Conservation (phyloP, 2,797 vertebrate genomes). For the Netta rufina region DNA sequence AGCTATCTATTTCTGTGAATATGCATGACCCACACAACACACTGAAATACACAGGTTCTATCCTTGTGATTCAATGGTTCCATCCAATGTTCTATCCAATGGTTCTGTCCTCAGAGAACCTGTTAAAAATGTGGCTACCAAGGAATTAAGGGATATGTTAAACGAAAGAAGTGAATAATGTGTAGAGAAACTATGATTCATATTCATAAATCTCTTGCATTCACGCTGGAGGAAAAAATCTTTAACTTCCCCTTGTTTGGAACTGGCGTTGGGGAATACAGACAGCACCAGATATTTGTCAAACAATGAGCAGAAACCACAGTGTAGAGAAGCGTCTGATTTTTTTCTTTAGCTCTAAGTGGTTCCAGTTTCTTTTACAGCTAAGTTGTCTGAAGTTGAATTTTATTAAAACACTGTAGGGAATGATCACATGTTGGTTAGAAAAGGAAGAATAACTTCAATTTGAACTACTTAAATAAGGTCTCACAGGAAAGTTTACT, state of each 20-base stretch:
- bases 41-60: background rate
- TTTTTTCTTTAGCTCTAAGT: background rate
- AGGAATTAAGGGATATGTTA: background rate
- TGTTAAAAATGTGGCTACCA: background rate
- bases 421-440: background rate
- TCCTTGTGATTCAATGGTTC: no score
- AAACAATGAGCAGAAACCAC: background rate
- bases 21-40: rapidly evolving
- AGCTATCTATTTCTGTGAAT: background rate
- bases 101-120: background rate
- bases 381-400: background rate
- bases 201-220: background rate
- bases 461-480: background rate
- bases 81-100: no score
- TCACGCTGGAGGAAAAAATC: background rate
- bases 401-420: background rate
- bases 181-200: background rate
- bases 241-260: background rate
- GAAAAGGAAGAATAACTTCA: background rate
- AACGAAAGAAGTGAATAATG: background rate
- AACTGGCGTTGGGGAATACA: background rate
- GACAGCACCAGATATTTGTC: background rate
- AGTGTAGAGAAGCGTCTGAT: background rate
- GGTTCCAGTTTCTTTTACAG: background rate
- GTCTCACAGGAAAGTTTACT: background rate